A percentile compares a stretch with the other conserved stretches of the same genome.
Evolutionary conservation across 2,888 invertebrate genomes (phyloP).

Genomic region (Scotopteryx bipunctaria): DNA sequence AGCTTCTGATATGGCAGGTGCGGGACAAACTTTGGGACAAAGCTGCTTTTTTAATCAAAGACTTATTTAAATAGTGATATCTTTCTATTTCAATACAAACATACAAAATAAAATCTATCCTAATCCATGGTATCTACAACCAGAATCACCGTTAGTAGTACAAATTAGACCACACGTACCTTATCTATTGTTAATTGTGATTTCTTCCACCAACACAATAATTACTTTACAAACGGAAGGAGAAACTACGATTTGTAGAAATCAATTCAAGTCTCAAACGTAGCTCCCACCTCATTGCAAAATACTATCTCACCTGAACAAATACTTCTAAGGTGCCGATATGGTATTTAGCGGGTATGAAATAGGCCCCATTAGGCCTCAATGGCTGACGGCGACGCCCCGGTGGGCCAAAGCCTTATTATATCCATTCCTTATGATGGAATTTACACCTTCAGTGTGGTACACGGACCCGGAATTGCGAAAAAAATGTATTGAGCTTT

Average conservation of each 20-base stretch:
- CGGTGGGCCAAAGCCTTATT: conserved; percentile 61
- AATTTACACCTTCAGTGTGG: conserved; percentile 66
- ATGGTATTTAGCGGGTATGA: conserved; percentile 67
- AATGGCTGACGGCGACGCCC: conserved; percentile 40
- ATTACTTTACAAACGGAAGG: conserved; percentile 51
- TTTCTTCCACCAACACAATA: conserved; percentile 28
- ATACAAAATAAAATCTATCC: no score
- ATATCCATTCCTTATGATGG: conserved; percentile 61
- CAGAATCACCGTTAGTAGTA: background rate
- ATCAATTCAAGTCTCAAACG: conserved; percentile 52
- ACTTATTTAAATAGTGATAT: no score
- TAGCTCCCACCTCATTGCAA: conserved; percentile 64
- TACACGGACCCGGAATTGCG: conserved; percentile 45
- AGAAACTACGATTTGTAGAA: conserved; percentile 63
- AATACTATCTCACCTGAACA: conserved; percentile 70
- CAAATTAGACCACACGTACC: conserved; percentile 13
- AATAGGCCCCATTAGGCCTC: conserved; percentile 43
- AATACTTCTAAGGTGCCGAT: conserved; percentile 55
- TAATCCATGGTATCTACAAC: no score
- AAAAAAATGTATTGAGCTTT: conserved; percentile 47
- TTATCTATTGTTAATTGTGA: conserved; percentile 30
- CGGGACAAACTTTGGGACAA: conserved; percentile 16
- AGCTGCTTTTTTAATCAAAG: conserved; percentile 6
- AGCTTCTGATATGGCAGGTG: conserved; percentile 50
- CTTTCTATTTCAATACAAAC: no score